Base-by-base conservation (phyloP, 2,888 invertebrate species). In the Notocelia uddmanniana region DNA sequence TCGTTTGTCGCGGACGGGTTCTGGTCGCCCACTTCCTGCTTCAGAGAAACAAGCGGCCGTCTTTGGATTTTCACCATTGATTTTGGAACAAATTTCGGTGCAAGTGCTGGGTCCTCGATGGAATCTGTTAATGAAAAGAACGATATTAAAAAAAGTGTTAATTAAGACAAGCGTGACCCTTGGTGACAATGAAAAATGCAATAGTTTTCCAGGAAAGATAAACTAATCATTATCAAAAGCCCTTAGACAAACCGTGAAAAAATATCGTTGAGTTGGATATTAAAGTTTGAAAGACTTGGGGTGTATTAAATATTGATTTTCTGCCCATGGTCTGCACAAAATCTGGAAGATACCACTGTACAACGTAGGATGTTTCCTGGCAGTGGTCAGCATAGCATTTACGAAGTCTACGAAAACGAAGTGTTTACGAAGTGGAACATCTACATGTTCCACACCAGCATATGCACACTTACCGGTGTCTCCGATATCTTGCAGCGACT, bases 1-100 rank as follows among this genome's bases (percentile, higher is more conserved):
- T 93, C 93, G 69, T 88, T 92, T 0, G 92, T 91, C 0, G 93
- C 93, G 1, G 91, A 88, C 0, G 89, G 88, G 75, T 91, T 93
- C 74, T 92, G 93, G 76, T 92, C 92, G 18, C 78, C 79, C 0
- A 75, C 68, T 37, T 83, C 82, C 1, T 86, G 86, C 69, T 89
- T 90, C n/a, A 91, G 78, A 60, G 85, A 82, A 13, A 89, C 81
- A 3, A 92, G 82, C 0, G 93, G 93, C 10, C 92, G 87, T 1
- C 91, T 84, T 62, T 87, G 89, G 26, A 85, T 74, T 75, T 91
- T 91, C n/a, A 79, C 70, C 0, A 78, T 80, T n/a, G 76, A 73
- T 59, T 78, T 83, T 55, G 85, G 83, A 1, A 80, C 73, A 15
- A 76, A 69, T 52, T 80, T 83, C 0, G 85, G 81, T 50, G 82